phyloP scores from a whole-genome alignment of 2,888 invertebrate species.

The Catonia carolina region DNA sequence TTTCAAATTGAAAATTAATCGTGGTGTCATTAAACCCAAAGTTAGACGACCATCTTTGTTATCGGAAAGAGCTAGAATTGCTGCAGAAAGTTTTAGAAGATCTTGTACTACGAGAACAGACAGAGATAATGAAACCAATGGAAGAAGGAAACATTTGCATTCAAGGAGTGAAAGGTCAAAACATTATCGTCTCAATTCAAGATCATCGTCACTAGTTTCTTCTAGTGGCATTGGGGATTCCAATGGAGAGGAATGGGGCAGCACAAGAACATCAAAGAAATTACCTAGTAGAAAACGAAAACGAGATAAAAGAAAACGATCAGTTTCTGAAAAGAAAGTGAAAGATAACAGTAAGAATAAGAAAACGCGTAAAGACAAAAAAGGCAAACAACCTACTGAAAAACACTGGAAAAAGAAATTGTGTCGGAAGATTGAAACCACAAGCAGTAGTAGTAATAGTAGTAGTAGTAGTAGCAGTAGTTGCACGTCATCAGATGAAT shows the following conservation, averaged over 20 bases:
- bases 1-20: no score
- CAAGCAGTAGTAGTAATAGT: neutral
- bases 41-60: no score
- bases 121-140: no score
- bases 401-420: neutral
- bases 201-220: neutral
- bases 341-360: neutral
- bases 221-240: neutral
- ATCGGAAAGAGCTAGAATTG: no score
- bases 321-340: neutral
- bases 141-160: no score
- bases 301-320: constrained; percentile 11
- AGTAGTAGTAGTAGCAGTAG: no score
- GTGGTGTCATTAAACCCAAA: no score
- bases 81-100: no score
- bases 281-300: neutral
- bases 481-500: neutral
- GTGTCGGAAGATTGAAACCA: neutral
- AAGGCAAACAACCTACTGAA: neutral
- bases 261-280: neutral
- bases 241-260: neutral
- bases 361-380: neutral
- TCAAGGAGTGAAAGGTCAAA: no score
- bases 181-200: neutral
- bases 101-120: no score